Conservation (phyloP, 2,888 invertebrate genomes). For the Pocota personata region DNA sequence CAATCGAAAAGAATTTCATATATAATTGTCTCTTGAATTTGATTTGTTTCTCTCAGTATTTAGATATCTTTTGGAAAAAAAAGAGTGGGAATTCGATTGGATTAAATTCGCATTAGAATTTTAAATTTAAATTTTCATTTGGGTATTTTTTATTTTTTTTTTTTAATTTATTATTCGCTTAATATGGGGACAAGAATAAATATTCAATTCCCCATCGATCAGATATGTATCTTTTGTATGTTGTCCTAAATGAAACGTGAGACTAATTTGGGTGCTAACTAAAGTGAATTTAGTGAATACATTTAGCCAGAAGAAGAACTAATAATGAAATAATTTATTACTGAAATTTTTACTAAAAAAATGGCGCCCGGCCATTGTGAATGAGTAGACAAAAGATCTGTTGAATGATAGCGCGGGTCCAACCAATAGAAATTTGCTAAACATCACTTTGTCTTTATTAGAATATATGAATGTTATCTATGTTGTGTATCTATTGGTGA, state of each 20-base stretch:
- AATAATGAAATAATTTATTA: slow-evolving; percentile 48
- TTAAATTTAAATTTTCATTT: slow-evolving; percentile 8
- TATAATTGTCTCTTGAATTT: slow-evolving; percentile 28
- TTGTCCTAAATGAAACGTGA: slow-evolving; percentile 50
- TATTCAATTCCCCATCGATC: slow-evolving; percentile 32
- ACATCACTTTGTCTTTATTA: slow-evolving; percentile 23
- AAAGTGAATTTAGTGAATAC: slow-evolving; percentile 23
- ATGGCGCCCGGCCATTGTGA: slow-evolving; percentile 45
- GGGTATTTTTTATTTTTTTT: too few species aligned
- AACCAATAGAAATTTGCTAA: slow-evolving; percentile 41
- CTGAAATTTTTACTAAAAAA: slow-evolving; percentile 9
- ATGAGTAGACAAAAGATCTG: slow-evolving; percentile 8
- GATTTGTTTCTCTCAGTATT: slow-evolving; percentile 37
- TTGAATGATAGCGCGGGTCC: slow-evolving; percentile 1
- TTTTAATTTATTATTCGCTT: slow-evolving; percentile 53
- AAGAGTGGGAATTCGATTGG: slow-evolving; percentile 46
- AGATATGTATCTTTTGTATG: slow-evolving; percentile 34
- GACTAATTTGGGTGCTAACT: slow-evolving; percentile 50
- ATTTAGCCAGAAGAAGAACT: neutral
- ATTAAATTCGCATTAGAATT: slow-evolving; percentile 70
- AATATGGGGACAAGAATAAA: slow-evolving; percentile 46
- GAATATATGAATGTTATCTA: neutral
- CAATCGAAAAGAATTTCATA: slow-evolving; percentile 31
- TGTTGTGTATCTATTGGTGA: neutral
- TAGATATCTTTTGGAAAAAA: slow-evolving; percentile 23